Evolutionary conservation across 2,113 vertebrate species (phyloP).

Genomic region (Speoplatyrhinus poulsoni): DNA sequence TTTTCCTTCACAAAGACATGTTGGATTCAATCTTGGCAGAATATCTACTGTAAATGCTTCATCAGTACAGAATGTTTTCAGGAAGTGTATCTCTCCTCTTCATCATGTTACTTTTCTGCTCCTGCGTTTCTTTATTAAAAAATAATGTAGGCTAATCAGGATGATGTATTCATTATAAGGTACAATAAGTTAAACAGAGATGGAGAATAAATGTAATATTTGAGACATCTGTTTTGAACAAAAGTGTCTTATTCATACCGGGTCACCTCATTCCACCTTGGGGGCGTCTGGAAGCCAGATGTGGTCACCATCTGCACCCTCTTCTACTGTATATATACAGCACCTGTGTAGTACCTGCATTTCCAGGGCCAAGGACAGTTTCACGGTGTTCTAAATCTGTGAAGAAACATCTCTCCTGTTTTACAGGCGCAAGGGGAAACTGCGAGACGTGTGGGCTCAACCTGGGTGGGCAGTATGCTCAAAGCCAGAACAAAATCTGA

Average conservation of each 20-base stretch:
- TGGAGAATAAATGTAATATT: neutral
- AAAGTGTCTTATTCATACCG: slow-evolving; percentile 4
- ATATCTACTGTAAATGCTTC: slow-evolving; percentile 16
- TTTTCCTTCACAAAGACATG: slow-evolving; percentile 21
- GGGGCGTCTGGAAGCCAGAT: slow-evolving; percentile 58
- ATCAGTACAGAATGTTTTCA: slow-evolving; percentile 34
- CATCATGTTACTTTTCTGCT: slow-evolving; percentile 1
- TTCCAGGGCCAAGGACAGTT: neutral
- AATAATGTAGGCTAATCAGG: neutral
- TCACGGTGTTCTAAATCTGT: no score
- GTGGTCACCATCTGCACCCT: slow-evolving; percentile 13
- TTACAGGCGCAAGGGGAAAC: no score
- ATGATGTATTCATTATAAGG: neutral
- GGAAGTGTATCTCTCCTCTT: slow-evolving; percentile 30
- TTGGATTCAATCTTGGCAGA: slow-evolving; percentile 27
- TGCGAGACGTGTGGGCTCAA: no score
- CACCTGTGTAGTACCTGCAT: neutral
- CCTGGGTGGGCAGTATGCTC: no score
- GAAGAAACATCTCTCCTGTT: no score
- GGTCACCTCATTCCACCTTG: slow-evolving; percentile 21
- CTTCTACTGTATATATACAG: slow-evolving; percentile 13
- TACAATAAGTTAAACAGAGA: slow-evolving; percentile 20
- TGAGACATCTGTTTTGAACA: slow-evolving; percentile 22
- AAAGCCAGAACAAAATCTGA: no score
- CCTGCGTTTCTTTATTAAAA: neutral